Conservation (phyloP, 2,888 invertebrate genomes). For the Callimorpha dominula region DNA sequence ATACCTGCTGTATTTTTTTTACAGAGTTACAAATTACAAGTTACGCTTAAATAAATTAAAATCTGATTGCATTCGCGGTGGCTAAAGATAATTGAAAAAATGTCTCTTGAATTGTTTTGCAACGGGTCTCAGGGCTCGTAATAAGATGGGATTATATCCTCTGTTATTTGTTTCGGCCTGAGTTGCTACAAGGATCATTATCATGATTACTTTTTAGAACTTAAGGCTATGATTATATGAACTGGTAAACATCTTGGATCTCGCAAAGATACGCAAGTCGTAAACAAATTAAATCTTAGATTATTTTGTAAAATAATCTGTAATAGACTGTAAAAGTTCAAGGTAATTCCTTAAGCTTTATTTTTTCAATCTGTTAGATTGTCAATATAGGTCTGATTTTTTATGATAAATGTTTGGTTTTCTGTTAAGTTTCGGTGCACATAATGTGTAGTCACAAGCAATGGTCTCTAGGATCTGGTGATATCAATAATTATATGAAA, state of each 20-base stretch:
- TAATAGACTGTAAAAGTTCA: neutral
- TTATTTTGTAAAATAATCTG: neutral
- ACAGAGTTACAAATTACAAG: slow-evolving; percentile 49
- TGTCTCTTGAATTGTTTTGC: slow-evolving; percentile 78
- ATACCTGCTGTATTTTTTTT: slow-evolving; percentile 7
- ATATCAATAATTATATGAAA: too few species aligned
- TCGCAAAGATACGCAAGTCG: slow-evolving; percentile 15
- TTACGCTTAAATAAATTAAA: slow-evolving; percentile 69
- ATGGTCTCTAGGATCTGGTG: too few species aligned
- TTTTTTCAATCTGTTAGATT: neutral
- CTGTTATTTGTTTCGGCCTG: slow-evolving; percentile 38
- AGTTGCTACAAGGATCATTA: slow-evolving; percentile 46
- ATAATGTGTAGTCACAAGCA: too few species aligned
- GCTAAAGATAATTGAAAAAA: slow-evolving; percentile 80
- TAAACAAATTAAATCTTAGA: neutral
- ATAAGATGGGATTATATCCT: slow-evolving; percentile 72
- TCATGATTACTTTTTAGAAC: slow-evolving; percentile 43
- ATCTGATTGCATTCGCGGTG: slow-evolving; percentile 75
- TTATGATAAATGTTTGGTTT: too few species aligned
- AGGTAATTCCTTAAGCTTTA: too few species aligned
- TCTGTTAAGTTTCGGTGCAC: too few species aligned
- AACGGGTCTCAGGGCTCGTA: slow-evolving; percentile 59
- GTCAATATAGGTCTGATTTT: neutral
- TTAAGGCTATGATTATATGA: slow-evolving; percentile 31
- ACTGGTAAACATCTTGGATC: slow-evolving; percentile 21